Percentiles rank a stretch among this genome's conserved stretches.
Conservation (phyloP, 2,888 invertebrate genomes). For the Apoda limacodes region DNA sequence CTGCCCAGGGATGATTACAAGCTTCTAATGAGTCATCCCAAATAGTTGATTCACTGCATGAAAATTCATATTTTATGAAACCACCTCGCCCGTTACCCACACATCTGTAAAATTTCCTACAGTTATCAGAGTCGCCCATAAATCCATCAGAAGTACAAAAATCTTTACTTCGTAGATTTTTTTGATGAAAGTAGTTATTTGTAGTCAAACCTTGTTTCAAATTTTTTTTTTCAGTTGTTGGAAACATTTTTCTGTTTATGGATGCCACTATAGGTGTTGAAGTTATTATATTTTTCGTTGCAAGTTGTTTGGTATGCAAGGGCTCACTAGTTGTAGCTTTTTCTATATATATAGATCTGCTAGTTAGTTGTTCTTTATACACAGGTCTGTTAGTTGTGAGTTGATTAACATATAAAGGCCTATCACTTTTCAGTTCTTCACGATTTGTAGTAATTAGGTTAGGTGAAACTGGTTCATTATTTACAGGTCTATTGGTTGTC, state of each 20-base stretch:
- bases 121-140: conserved; percentile 77
- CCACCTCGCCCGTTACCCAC: conserved; percentile 73
- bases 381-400: conserved; percentile 14
- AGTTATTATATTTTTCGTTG: conserved; percentile 1
- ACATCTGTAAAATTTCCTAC: conserved; percentile 84
- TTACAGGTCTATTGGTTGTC: conserved; percentile 5
- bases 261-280: too few relatives aligned
- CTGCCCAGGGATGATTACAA: conserved; percentile 79
- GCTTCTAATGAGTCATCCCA: conserved; percentile 80
- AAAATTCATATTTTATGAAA: conserved; percentile 77
- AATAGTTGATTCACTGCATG: conserved; percentile 80
- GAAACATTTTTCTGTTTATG: neutral
- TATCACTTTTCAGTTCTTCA: conserved; percentile 17
- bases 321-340: conserved; percentile 12
- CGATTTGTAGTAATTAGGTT: conserved; percentile 2
- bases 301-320: conserved; percentile 4
- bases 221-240: neutral
- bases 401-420: conserved; percentile 14
- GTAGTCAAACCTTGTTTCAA: too few relatives aligned
- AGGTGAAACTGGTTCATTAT: neutral
- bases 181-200: conserved; percentile 3
- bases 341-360: conserved; percentile 13
- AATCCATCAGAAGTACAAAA: conserved; percentile 77
- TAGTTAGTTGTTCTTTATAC: conserved; percentile 16
- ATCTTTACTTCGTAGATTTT: conserved; percentile 22